phyloP scores from a whole-genome alignment of 2,888 invertebrate species.

The Willowsia nigromaculata region DNA sequence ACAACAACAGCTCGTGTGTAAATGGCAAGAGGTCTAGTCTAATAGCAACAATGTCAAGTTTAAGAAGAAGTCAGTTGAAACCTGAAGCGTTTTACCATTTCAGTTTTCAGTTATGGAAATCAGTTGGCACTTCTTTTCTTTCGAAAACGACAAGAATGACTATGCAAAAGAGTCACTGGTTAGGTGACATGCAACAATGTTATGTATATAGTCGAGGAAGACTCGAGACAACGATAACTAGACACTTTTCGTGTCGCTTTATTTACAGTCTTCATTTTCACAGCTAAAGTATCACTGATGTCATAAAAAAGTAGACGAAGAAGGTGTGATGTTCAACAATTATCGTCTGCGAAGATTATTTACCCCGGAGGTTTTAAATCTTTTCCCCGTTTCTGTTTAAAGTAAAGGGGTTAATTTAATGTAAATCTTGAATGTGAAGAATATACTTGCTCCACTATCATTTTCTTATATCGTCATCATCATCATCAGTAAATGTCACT shows the following conservation, averaged over 20 bases:
- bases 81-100: slow-evolving; percentile 7
- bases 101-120: slow-evolving; percentile 59
- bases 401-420: slow-evolving; percentile 12
- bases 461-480: slow-evolving; percentile 5
- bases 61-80: neutral
- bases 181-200: slow-evolving; percentile 17
- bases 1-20: neutral
- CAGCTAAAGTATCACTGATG: neutral
- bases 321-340: slow-evolving; percentile 17
- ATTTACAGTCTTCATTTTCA: neutral
- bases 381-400: slow-evolving; percentile 8
- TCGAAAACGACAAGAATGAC: neutral
- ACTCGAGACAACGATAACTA: too few relatives aligned
- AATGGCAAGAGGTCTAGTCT: neutral
- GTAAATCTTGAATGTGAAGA: slow-evolving; percentile 13
- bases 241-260: neutral
- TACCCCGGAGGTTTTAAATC: slow-evolving; percentile 29
- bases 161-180: neutral
- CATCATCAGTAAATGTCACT: slow-evolving; percentile 39
- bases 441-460: neutral
- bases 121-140: slow-evolving; percentile 37
- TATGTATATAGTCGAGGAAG: neutral
- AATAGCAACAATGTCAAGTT: slow-evolving; percentile 15
- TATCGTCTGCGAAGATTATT: neutral
- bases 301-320: neutral